These are phyloP conservation scores for Argyrosomus japonicus DNA, from an alignment of 2,113 vertebrate genomes.

Conservation along the genomic window DNA sequence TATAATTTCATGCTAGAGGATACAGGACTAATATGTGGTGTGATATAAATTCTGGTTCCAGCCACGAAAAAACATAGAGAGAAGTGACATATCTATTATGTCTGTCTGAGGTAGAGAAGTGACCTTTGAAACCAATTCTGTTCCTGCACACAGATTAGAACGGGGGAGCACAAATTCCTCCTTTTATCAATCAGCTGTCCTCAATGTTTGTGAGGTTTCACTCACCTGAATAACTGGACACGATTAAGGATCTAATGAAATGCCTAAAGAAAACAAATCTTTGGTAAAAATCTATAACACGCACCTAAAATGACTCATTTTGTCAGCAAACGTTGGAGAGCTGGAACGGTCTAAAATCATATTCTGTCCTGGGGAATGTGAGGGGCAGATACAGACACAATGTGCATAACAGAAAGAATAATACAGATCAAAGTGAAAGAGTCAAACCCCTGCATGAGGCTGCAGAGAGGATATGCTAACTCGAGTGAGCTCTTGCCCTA, in stretches of 20 bases:
- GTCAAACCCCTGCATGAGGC: constrained; percentile 42
- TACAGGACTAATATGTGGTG: constrained; percentile 19
- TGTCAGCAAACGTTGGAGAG: constrained; percentile 8
- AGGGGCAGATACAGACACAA: constrained; percentile 33
- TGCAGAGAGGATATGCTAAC: constrained; percentile 26
- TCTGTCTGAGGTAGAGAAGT: constrained; percentile 53
- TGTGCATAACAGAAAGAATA: constrained; percentile 50
- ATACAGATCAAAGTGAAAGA: constrained; percentile 51
- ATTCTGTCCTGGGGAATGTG: constrained; percentile 35
- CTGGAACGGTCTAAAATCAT: constrained; percentile 38
- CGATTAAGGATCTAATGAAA: constrained; percentile 31
- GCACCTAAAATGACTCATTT: constrained; percentile 10
- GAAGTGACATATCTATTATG: constrained; percentile 69
- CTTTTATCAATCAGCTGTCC: constrained; percentile 53
- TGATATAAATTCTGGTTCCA: constrained; percentile 24
- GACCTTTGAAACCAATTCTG: constrained; percentile 71
- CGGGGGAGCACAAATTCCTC: constrained; percentile 25
- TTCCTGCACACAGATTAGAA: constrained; percentile 60
- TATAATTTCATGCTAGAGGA: constrained; percentile 48
- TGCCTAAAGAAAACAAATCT: background rate
- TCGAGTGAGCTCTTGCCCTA: constrained; percentile 35
- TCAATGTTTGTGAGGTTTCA: constrained; percentile 29
- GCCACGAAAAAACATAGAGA: constrained; percentile 24
- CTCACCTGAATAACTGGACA: constrained; percentile 39
- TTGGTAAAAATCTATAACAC: background rate